Evolutionary conservation across 2,797 vertebrate genomes (phyloP).

Genomic region (Schizopygopsis malacanthus): DNA sequence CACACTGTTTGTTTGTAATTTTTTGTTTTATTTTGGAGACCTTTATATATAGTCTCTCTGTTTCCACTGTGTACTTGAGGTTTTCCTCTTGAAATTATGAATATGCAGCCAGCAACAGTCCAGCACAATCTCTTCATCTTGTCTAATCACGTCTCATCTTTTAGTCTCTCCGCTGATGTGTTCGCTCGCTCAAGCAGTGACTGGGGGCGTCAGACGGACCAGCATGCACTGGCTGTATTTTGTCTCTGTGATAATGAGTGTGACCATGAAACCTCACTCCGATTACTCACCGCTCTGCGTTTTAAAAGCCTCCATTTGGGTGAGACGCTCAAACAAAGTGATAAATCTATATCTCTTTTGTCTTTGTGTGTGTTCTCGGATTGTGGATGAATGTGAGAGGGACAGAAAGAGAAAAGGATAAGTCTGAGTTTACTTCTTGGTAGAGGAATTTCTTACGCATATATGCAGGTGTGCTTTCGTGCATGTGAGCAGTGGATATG

Average conservation of each 20-base stretch:
- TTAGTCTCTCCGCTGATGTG: slow-evolving; percentile 24
- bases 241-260: slow-evolving; percentile 57
- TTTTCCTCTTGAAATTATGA: slow-evolving; percentile 37
- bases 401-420: slow-evolving; percentile 34
- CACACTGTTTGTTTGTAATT: neutral
- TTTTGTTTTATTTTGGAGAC: neutral
- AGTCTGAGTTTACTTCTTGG: slow-evolving; percentile 41
- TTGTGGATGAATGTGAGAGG: slow-evolving; percentile 7
- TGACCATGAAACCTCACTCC: slow-evolving; percentile 52
- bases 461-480: slow-evolving; percentile 42
- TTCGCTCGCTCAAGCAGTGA: slow-evolving; percentile 32
- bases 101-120: neutral
- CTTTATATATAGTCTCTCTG: neutral
- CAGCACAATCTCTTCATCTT: slow-evolving; percentile 49
- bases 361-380: slow-evolving; percentile 48
- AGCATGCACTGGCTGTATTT: slow-evolving; percentile 50
- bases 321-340: slow-evolving; percentile 49
- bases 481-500: slow-evolving; percentile 17
- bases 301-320: slow-evolving; percentile 47
- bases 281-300: slow-evolving; percentile 36
- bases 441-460: slow-evolving; percentile 17
- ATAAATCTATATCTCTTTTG: slow-evolving; percentile 41
- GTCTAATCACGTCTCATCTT: slow-evolving; percentile 37
- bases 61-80: neutral
- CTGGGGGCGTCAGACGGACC: slow-evolving; percentile 12